These are phyloP conservation scores for Synergus gifuensis DNA, from an alignment of 2,888 invertebrate species.

Conservation along the genomic window DNA sequence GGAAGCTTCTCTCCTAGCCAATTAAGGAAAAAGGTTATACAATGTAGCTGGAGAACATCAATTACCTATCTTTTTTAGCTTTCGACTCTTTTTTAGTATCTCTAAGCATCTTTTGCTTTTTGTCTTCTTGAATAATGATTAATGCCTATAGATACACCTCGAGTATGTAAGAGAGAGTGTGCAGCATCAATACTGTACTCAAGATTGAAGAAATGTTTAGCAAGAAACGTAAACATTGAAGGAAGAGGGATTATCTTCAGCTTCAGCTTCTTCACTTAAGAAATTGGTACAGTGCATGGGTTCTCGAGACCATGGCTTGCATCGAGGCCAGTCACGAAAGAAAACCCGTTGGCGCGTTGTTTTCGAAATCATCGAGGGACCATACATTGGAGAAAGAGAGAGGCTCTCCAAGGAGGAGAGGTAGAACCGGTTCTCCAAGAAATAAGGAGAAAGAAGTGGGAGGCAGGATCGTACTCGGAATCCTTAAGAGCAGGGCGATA, in stretches of 20 bases:
- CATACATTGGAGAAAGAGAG: constrained; percentile 13
- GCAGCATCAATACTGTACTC: background rate
- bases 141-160: background rate
- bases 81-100: background rate
- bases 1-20: background rate
- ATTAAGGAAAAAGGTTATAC: background rate
- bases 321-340: constrained; percentile 48
- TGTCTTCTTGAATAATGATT: background rate
- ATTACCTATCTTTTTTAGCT: background rate
- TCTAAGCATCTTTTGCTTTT: background rate
- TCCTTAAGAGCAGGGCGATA: constrained; percentile 35
- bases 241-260: background rate
- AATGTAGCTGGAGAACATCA: background rate
- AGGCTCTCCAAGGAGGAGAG: constrained; percentile 36
- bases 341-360: constrained; percentile 53
- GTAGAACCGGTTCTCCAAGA: constrained; percentile 56
- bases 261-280: constrained; percentile 26
- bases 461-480: constrained; percentile 42
- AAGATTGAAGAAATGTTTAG: background rate
- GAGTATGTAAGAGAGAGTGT: background rate
- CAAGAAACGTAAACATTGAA: constrained; percentile 14
- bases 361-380: constrained; percentile 43
- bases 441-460: constrained; percentile 50
- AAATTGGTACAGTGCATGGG: constrained; percentile 31
- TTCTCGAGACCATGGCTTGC: constrained; percentile 50